These are phyloP conservation scores for Macrophya alboannulata DNA, from an alignment of 2,888 invertebrate genomes.

Conservation along the genomic window DNA sequence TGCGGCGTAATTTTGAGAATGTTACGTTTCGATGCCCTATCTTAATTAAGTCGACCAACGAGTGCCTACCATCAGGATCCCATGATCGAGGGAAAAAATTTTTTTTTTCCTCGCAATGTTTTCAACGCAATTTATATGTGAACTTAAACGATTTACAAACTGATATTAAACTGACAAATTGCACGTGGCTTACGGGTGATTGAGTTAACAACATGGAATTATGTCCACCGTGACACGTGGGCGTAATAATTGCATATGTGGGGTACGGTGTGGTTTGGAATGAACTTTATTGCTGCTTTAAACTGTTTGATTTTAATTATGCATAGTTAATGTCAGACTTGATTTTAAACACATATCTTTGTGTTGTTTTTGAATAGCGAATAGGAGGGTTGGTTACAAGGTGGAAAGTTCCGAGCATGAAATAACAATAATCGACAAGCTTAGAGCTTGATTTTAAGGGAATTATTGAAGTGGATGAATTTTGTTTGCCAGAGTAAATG, in stretches of 20 bases:
- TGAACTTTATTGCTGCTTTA: constrained; percentile 1
- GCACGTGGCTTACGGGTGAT: not conserved
- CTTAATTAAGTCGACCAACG: not conserved
- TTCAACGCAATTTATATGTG: not conserved
- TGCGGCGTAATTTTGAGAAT: constrained; percentile 3
- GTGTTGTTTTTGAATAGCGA: not conserved
- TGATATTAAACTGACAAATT: constrained; percentile 38
- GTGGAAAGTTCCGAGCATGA: not conserved
- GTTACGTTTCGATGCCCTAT: constrained; percentile 25
- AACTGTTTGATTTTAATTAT: constrained; percentile 18
- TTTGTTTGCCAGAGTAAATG: constrained; percentile 55
- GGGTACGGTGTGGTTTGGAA: not conserved
- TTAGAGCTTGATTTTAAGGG: constrained; percentile 19
- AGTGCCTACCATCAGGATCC: not conserved
- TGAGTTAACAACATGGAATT: constrained; percentile 28
- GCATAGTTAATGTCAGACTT: not conserved
- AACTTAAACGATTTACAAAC: not conserved
- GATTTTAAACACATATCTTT: constrained; percentile 18
- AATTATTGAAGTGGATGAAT: constrained; percentile 50
- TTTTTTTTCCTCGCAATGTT: not conserved
- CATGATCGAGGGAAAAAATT: not conserved
- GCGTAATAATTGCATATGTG: constrained; percentile 7
- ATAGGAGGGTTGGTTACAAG: constrained; percentile 2
- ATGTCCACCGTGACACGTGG: not conserved
- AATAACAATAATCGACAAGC: constrained; percentile 39